Conservation (phyloP, 2,888 invertebrate genomes). For the Cataglyphis albicans region DNA sequence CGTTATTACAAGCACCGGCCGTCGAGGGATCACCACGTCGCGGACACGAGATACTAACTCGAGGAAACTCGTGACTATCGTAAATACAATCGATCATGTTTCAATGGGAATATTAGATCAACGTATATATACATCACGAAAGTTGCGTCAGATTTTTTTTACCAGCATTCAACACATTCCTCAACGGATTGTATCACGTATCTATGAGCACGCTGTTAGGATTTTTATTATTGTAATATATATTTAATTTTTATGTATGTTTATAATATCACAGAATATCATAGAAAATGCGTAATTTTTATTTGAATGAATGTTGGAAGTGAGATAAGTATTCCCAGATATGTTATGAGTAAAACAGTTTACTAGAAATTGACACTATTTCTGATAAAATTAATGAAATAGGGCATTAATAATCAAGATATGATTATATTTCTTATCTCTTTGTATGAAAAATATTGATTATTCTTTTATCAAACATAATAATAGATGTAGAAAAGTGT, state of each 20-base stretch:
- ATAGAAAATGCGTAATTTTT: background rate
- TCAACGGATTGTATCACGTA: conserved; percentile 35
- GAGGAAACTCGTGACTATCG: conserved; percentile 68
- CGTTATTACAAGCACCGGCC: conserved; percentile 85
- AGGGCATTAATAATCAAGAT: background rate
- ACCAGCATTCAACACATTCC: conserved; percentile 18
- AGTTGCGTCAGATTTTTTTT: background rate
- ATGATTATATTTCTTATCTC: background rate
- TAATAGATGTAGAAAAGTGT: background rate
- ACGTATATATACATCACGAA: background rate
- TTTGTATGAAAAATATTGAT: background rate
- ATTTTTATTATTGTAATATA: conserved; percentile 1
- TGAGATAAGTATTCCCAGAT: background rate
- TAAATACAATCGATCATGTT: conserved; percentile 66
- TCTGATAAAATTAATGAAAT: background rate
- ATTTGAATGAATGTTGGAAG: conserved; percentile 21
- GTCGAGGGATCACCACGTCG: conserved; percentile 83
- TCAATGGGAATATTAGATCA: conserved; percentile 69
- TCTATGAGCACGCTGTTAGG: background rate
- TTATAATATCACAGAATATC: background rate
- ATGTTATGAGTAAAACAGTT: background rate
- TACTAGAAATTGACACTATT: background rate
- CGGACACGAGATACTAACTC: conserved; percentile 83
- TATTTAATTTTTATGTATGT: background rate
- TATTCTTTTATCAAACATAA: background rate